These are phyloP conservation scores for Drosophila kuntzei DNA, from an alignment of 2,888 invertebrate genomes.

Conservation along the genomic window DNA sequence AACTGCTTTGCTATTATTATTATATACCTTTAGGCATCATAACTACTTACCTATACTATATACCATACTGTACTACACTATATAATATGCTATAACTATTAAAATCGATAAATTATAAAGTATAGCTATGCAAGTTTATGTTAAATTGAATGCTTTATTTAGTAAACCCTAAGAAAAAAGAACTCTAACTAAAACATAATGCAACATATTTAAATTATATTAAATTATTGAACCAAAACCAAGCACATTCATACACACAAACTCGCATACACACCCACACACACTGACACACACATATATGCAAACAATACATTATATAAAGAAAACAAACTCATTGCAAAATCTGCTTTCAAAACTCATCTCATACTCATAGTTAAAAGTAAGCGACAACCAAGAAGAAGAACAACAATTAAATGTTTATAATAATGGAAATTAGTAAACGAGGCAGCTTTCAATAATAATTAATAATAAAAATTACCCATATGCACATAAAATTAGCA, in stretches of 20 bases:
- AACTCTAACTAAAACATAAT: slow-evolving; percentile 45
- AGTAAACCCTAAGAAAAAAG: slow-evolving; percentile 57
- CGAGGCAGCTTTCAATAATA: slow-evolving; percentile 60
- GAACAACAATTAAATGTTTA: slow-evolving; percentile 33
- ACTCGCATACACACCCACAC: slow-evolving; percentile 26
- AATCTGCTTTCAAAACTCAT: slow-evolving; percentile 80
- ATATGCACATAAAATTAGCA: slow-evolving; percentile 38
- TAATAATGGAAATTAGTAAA: slow-evolving; percentile 40
- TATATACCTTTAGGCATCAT: slow-evolving; percentile 22
- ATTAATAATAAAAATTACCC: slow-evolving; percentile 19
- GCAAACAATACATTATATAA: slow-evolving; percentile 31
- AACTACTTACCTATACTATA: slow-evolving; percentile 28
- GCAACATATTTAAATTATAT: slow-evolving; percentile 63
- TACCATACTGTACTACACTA: slow-evolving; percentile 12
- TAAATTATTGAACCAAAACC: slow-evolving; percentile 77
- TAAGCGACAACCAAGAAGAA: slow-evolving; percentile 53
- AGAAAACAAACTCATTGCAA: slow-evolving; percentile 65
- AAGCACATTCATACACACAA: slow-evolving; percentile 64
- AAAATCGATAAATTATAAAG: slow-evolving; percentile 17
- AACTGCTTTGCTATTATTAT: slow-evolving; percentile 58
- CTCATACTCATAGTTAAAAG: slow-evolving; percentile 76
- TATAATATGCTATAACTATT: slow-evolving; percentile 7
- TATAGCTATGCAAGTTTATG: slow-evolving; percentile 54
- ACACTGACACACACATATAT: slow-evolving; percentile 32
- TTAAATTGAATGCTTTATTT: slow-evolving; percentile 74